Conservation (phyloP, 2,797 vertebrate species). For the Anas georgica region DNA sequence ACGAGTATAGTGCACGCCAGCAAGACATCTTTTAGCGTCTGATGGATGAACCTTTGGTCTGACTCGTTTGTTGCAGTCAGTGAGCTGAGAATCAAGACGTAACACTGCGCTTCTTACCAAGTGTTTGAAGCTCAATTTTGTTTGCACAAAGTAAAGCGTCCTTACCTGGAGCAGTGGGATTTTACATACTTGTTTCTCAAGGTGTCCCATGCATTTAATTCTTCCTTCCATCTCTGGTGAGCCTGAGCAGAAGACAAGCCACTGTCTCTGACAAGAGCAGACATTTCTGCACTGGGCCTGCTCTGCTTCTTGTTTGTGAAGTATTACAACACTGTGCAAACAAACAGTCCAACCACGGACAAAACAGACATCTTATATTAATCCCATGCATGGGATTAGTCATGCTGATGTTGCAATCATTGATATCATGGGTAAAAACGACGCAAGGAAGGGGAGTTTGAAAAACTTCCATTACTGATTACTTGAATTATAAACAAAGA, state of each 20-base stretch:
- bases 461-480: background rate
- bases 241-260: background rate
- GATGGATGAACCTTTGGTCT: background rate
- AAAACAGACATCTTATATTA: background rate
- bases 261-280: background rate
- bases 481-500: constrained; percentile 31
- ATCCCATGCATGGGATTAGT: constrained; percentile 19
- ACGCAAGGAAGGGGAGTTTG: background rate
- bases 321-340: constrained; percentile 30
- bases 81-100: background rate
- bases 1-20: background rate
- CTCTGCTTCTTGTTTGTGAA: constrained; percentile 3
- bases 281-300: background rate
- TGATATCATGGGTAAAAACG: constrained; percentile 13
- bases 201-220: background rate
- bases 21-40: background rate
- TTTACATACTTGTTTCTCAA: background rate
- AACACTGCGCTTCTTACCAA: too few relatives aligned
- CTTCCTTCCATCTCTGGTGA: background rate
- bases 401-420: constrained; percentile 8
- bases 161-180: background rate
- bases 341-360: background rate
- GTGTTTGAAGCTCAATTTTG: background rate
- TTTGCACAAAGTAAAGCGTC: background rate
- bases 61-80: background rate